Base-by-base conservation (phyloP, 2,113 vertebrate species). In the Zapornia atra region DNA sequence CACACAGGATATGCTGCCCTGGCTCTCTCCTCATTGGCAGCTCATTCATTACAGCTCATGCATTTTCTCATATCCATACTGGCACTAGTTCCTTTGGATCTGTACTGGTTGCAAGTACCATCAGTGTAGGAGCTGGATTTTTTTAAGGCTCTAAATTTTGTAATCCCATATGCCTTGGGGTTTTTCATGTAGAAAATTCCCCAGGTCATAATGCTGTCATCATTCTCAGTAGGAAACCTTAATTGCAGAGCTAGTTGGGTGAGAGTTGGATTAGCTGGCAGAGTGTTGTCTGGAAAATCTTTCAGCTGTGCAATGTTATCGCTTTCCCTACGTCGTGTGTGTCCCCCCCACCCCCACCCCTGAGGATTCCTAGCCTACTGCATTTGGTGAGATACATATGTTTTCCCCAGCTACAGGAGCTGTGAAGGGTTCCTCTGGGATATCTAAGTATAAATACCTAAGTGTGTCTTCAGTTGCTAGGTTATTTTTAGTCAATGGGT, bases 401-500 rank as follows among this genome's bases (percentile, higher is more conserved):
- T 97, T 97, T 97, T 87, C 91, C 88, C 76, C 91, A 96, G 80
- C 77, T 93, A 92, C 90, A 76, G 75, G 96, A 94, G 57, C 94
- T 96, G 95, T 93, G 95, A 96, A 96, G 95, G 88, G 88, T 93
- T 97, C 94, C 96, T 96, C 94, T 95, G 95, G 94, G 95, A 96
- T 94, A 78, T 86, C 94, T 89, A 88, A 97, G 94, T 97, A 96
- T 96, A 96, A 95, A 96, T 95, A 92, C 78, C 86, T 91, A 95
- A 96, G 69, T 64, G 76, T 97, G 91, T 94, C 92, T 96, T 96
- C 96, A 91, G 96, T 94, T 96, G 95, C 94, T 92, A 94, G 70
- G 95, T 96, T 97, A 96, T 97, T 97, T 96, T 96, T 97, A 97
- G 90, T 94, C 92, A 91, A 93, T 53, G 92, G 82, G 90, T 94